Conservation (phyloP, 1,140 invertebrate species). For the Vollenhovia emeryi region DNA sequence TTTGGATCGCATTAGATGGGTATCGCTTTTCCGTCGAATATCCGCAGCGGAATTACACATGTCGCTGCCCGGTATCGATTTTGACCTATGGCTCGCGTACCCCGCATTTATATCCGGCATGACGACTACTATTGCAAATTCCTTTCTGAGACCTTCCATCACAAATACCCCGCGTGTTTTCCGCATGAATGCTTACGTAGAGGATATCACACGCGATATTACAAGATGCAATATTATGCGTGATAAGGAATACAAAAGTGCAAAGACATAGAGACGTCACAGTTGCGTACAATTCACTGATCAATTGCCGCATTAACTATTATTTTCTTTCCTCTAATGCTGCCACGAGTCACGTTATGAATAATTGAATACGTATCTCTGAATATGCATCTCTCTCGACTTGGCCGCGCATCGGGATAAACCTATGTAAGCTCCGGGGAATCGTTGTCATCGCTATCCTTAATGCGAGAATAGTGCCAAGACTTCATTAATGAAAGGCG, state of each 20-base stretch:
- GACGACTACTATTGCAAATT: slow-evolving; percentile 16
- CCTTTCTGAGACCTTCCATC: slow-evolving; percentile 40
- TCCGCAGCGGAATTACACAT: slow-evolving; percentile 31
- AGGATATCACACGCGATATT: slow-evolving; percentile 5
- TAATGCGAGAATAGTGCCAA: background rate
- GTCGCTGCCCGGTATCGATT: slow-evolving; percentile 34
- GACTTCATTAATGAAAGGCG: background rate
- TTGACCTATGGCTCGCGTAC: slow-evolving; percentile 13
- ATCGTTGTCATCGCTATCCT: slow-evolving; percentile 39
- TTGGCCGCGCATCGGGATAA: background rate
- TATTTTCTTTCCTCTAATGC: slow-evolving; percentile 10
- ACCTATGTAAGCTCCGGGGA: background rate
- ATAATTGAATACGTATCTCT: slow-evolving; percentile 22
- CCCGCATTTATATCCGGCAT: slow-evolving; percentile 32
- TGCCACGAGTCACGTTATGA: background rate
- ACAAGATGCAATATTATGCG: background rate
- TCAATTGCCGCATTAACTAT: background rate
- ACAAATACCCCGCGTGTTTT: slow-evolving; percentile 8
- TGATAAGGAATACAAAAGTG: background rate
- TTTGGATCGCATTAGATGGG: slow-evolving; percentile 4
- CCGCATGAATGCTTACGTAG: background rate
- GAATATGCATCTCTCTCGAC: slow-evolving; percentile 1
- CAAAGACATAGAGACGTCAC: background rate
- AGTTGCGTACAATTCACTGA: background rate
- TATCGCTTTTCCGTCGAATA: slow-evolving; percentile 37